Base-by-base conservation (phyloP, 2,888 invertebrate species). In the Caenorhabditis auriculariae region DNA sequence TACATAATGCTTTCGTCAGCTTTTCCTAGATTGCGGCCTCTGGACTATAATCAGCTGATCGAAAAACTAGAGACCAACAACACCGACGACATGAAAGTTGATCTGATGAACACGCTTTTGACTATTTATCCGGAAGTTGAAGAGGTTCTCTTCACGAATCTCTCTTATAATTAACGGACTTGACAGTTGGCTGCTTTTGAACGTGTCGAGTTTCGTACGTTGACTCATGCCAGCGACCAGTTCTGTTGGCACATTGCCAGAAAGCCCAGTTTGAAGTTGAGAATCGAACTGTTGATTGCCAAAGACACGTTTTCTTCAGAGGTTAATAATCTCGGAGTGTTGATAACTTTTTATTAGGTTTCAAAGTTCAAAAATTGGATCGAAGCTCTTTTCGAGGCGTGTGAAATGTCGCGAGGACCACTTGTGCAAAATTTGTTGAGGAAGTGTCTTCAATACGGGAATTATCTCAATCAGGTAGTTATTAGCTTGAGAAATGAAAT, bases 401-500 rank as follows among this genome's bases (percentile, higher is more conserved):
- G 58, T 41, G 38, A 48, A 7, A n/a, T 54, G n/a, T 54, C 62
- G 7, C 43, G 58, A 3, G 58, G 62, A 23, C 51, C 57, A 37
- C 45, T 62, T 9, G 50, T 62, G 2, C 57, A 62, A 32, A 44
- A 44, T 28, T 17, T 62, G 17, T 21, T 62, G 12, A n/a, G 62
- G 43, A 62, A 62, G 38, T 54, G 62, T 29, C 32, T 62, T 9
- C 62, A 62, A 32, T 62, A 62, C 41, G 62, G 62, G 17, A 62
- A 62, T 49, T 62, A 62, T 37, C 37, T 62, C 21, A 62, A 62
- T 52, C 62, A 62, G n/a, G n/a, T n/a, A n/a, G n/a, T n/a, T n/a
- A n/a, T n/a, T n/a, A n/a, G n/a, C n/a, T n/a, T n/a, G n/a, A n/a
- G n/a, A n/a, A n/a, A n/a, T n/a, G n/a, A n/a, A n/a, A n/a, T n/a